phyloP scores from a whole-genome alignment of 2,113 vertebrate species.

The Peromyscus polionotus region DNA sequence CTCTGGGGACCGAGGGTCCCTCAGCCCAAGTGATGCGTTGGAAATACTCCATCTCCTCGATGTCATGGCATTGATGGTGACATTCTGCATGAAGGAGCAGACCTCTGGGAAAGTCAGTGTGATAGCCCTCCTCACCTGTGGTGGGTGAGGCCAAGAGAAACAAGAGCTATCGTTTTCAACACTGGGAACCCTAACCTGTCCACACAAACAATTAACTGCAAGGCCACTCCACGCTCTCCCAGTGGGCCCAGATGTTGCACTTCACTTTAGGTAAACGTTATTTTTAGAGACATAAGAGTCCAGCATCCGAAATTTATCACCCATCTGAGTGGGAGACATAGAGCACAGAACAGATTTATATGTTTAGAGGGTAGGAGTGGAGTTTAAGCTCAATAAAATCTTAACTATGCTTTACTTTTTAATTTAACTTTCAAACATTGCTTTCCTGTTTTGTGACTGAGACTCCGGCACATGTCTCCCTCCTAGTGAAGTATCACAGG shows the following conservation, averaged over 20 bases:
- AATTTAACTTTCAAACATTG: conserved; percentile 85
- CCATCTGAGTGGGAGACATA: conserved; percentile 83
- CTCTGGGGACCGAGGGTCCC: not conserved
- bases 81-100: conserved; percentile 64
- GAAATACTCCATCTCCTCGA: conserved; percentile 27
- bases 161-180: conserved; percentile 55
- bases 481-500: conserved; percentile 84
- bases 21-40: conserved; percentile 4
- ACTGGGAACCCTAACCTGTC: conserved; percentile 65
- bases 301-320: conserved; percentile 82
- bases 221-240: conserved; percentile 62
- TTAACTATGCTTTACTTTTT: conserved; percentile 84
- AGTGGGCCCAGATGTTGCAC: conserved; percentile 76
- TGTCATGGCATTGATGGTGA: not conserved
- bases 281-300: conserved; percentile 84
- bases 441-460: conserved; percentile 84
- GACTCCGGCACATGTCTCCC: conserved; percentile 80
- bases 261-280: conserved; percentile 85
- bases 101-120: conserved; percentile 57
- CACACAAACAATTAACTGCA: conserved; percentile 77
- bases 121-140: conserved; percentile 60
- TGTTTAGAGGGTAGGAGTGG: conserved; percentile 78
- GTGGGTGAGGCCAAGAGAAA: conserved; percentile 60
- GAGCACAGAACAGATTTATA: conserved; percentile 84
- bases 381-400: conserved; percentile 84